phyloP scores from a whole-genome alignment of 1,140 invertebrate genomes.

The Mercenaria mercenaria region DNA sequence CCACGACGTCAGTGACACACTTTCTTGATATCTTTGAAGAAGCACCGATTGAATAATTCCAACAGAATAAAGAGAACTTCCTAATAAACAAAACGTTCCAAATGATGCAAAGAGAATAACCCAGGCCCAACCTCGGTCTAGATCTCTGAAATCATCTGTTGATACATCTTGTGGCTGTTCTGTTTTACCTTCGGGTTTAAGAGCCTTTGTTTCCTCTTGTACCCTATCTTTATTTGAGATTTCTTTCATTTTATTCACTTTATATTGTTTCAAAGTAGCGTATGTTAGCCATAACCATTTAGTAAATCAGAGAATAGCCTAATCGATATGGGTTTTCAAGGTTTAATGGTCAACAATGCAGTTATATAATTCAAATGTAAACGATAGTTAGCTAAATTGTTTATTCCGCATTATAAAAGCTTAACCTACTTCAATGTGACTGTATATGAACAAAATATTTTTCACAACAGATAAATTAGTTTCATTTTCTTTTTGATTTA shows the following conservation, averaged over 20 bases:
- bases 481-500: no score
- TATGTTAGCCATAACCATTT: no score
- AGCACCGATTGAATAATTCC: conserved; percentile 21
- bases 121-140: conserved; percentile 49
- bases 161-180: background rate
- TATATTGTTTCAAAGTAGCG: no score
- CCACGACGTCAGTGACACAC: conserved; percentile 31
- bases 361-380: no score
- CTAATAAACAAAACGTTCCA: conserved; percentile 23
- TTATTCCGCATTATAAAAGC: no score
- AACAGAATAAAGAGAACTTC: conserved; percentile 19
- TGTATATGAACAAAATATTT: no score
- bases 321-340: no score
- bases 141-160: background rate
- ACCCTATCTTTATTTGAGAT: background rate
- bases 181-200: background rate
- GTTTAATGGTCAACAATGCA: no score
- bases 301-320: no score
- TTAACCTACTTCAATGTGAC: no score
- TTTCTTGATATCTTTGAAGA: conserved; percentile 1
- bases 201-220: background rate
- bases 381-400: no score
- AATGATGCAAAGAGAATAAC: conserved; percentile 24
- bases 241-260: background rate
- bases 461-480: no score